Evolutionary conservation across 2,113 vertebrate species (phyloP), one percentile per base, ranked within the genome.

Genomic region (Sphyrna mokarran): DNA sequence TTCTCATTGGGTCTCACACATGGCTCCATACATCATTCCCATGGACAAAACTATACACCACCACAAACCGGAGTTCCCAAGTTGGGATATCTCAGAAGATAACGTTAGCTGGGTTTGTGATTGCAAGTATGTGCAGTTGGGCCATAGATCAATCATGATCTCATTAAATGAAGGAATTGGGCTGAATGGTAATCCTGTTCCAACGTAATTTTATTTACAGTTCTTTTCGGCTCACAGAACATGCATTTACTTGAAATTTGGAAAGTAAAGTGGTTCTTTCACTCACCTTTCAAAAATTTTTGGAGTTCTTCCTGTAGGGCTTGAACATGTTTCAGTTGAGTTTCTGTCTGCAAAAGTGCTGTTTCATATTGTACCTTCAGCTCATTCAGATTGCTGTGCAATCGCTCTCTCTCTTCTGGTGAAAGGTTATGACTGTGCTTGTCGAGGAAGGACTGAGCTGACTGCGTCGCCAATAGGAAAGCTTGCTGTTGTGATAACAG

Each of bases 401-500:
- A 98, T 66, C 90, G 96, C 76, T 96, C 97, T 83, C 97, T 97
- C 96, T 99, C 98, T 54, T 98, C 97, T 0, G 97, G 97, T 0
- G 97, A 96, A 83, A 99, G 97, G 1, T 97, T 97, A 29, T 96
- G 98, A 96, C 99, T 97, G 0, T 98, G 98, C 69, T 97, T 98
- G 1, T 98, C 98, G 97, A 99, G 97, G 68, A 99, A 98, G 0
- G 98, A 97, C 96, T 98, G 99, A 0, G 98, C 97, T 0, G 98
- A 97, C 96, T 99, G 99, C 0, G 98, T 97, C 87, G 98, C 98
- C 96, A 99, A 97, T 95, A 99, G 98, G 18, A 99, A 96, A 8
- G 98, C 98, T 61, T 98, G 98, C 97, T 99, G 99, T 96, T 99
- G 99, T 87, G 98, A 97, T 96, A 99, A 98, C 96, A 99, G 98